These are phyloP conservation scores for Protobothrops flavoviridis DNA, from an alignment of 2,113 vertebrate genomes.

Conservation along the genomic window DNA sequence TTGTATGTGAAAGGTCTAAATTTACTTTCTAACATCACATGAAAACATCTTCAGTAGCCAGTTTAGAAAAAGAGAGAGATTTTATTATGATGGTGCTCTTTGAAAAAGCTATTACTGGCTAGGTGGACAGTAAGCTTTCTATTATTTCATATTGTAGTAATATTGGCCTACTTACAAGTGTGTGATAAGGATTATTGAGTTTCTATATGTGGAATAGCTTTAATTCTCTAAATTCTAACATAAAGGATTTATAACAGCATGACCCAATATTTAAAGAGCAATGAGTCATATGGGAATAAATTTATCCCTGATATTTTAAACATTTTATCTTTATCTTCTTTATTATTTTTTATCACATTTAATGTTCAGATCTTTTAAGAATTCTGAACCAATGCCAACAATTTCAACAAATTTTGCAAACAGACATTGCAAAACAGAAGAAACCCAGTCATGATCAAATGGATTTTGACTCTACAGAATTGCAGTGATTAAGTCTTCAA, in stretches of 20 bases:
- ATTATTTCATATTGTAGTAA: background rate
- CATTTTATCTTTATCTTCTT: background rate
- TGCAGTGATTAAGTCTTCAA: background rate
- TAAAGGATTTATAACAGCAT: background rate
- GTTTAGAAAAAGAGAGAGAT: background rate
- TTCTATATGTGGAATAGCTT: background rate
- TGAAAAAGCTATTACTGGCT: background rate
- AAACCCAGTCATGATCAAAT: conserved; percentile 30
- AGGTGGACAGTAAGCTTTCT: background rate
- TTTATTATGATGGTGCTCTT: background rate
- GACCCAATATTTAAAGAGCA: background rate
- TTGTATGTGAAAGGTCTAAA: background rate
- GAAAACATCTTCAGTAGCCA: background rate
- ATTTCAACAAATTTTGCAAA: background rate
- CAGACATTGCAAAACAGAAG: background rate
- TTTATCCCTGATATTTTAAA: background rate
- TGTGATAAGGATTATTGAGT: background rate
- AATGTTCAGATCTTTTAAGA: background rate
- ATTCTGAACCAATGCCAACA: background rate
- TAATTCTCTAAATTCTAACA: background rate
- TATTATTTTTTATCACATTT: background rate
- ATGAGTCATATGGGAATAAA: background rate
- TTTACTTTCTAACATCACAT: background rate
- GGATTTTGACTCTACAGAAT: conserved; percentile 33
- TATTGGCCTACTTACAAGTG: background rate